A percentile compares a stretch with the other conserved stretches of the same genome.
These are phyloP conservation scores for Falco punctatus DNA, from an alignment of 2,113 vertebrate genomes.

Conservation along the genomic window DNA sequence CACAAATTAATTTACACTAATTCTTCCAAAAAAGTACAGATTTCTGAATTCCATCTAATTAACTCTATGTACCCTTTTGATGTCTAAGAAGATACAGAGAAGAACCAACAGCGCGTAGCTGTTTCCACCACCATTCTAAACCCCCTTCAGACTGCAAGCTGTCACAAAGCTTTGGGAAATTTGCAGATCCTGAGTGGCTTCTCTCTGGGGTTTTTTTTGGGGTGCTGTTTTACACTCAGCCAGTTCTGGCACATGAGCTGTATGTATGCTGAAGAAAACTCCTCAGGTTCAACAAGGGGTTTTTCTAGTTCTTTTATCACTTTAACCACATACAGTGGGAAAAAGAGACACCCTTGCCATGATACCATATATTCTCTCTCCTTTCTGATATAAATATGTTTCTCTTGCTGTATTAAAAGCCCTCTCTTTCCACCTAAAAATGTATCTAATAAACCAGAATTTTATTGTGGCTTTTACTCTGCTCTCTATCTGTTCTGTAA, in stretches of 20 bases:
- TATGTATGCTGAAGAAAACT: neutral
- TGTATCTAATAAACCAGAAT: neutral
- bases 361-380: neutral
- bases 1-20: neutral
- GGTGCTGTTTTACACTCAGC: neutral
- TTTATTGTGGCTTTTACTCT: neutral
- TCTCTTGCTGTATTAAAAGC: neutral
- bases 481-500: neutral
- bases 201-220: neutral
- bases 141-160: neutral
- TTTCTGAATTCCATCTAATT: neutral
- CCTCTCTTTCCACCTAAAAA: neutral
- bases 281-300: accelerated
- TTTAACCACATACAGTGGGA: neutral
- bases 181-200: neutral
- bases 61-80: neutral
- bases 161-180: neutral
- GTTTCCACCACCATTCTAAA: neutral
- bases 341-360: neutral
- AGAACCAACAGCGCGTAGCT: neutral
- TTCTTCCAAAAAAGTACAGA: neutral
- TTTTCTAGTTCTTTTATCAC: neutral
- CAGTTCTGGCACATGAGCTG: neutral
- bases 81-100: neutral
- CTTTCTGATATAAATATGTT: neutral